These are phyloP conservation scores for Enteromius treurensis DNA, from an alignment of 2,797 vertebrate species.

Conservation along the genomic window DNA sequence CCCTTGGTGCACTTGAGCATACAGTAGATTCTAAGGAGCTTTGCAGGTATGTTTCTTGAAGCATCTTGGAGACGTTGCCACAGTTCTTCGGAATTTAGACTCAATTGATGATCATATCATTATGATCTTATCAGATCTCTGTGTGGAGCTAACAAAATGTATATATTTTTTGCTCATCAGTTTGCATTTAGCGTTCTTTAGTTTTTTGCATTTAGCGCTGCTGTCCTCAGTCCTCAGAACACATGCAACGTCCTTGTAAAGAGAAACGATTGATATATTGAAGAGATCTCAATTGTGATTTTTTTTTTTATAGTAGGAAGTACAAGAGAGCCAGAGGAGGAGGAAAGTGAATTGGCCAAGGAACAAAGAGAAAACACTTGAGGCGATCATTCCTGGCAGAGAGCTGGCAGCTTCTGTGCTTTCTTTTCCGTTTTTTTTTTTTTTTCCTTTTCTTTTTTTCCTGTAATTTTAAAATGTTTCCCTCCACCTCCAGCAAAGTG, in stretches of 20 bases:
- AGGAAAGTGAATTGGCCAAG: slow-evolving; percentile 46
- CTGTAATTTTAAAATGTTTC: slow-evolving; percentile 97
- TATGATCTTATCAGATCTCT: too few relatives aligned
- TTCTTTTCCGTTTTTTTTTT: slow-evolving; percentile 63
- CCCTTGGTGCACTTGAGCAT: too few relatives aligned
- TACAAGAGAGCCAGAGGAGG: slow-evolving; percentile 34
- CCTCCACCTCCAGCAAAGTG: slow-evolving; percentile 92
- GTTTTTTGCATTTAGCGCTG: background rate
- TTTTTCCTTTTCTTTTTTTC: slow-evolving; percentile 55
- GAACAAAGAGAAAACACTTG: slow-evolving; percentile 79
- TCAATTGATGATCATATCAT: too few relatives aligned
- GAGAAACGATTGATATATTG: slow-evolving; percentile 11
- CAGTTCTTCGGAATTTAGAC: too few relatives aligned
- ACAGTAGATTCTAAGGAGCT: too few relatives aligned
- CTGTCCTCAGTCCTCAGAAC: background rate
- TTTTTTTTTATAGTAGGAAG: slow-evolving; percentile 16
- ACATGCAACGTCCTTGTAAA: background rate
- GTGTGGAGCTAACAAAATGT: too few relatives aligned
- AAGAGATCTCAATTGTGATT: slow-evolving; percentile 48
- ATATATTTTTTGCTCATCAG: background rate
- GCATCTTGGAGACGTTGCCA: too few relatives aligned
- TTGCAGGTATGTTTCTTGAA: too few relatives aligned
- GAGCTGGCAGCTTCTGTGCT: slow-evolving; percentile 82
- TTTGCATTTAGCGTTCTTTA: background rate
- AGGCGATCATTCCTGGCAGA: slow-evolving; percentile 92